These are phyloP conservation scores for Fulica atra DNA, from an alignment of 2,113 vertebrate genomes.

Conservation along the genomic window DNA sequence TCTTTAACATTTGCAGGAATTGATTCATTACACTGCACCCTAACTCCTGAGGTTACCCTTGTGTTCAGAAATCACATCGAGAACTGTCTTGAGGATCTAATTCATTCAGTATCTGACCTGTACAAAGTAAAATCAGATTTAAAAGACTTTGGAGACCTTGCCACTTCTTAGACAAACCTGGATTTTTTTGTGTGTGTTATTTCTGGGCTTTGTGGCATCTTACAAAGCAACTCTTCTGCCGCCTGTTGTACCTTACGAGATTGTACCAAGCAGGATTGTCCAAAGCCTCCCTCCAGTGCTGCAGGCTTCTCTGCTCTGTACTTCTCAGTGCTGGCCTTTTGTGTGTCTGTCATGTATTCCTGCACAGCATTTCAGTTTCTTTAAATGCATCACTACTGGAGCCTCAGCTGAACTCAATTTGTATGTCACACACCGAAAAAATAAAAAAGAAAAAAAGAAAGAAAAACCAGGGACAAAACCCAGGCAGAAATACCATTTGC, in stretches of 20 bases:
- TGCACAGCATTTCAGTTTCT: background rate
- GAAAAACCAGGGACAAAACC: no score
- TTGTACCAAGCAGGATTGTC: background rate
- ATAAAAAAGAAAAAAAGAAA: background rate
- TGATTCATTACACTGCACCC: background rate
- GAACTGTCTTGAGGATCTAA: background rate
- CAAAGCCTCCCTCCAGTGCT: background rate
- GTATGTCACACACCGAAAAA: background rate
- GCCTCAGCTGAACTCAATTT: slow-evolving; percentile 57
- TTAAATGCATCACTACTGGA: background rate
- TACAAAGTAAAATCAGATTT: background rate
- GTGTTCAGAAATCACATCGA: background rate
- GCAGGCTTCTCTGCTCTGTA: background rate
- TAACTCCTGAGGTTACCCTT: background rate
- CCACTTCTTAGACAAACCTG: background rate
- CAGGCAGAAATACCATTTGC: background rate
- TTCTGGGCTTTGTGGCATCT: background rate
- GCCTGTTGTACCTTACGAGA: background rate
- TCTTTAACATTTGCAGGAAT: slow-evolving; percentile 37
- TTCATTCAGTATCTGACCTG: background rate
- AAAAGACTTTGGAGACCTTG: background rate
- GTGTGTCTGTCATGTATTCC: background rate
- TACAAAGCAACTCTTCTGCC: background rate
- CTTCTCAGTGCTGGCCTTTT: background rate
- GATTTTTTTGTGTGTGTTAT: background rate